Conservation (phyloP, 2,113 vertebrate species). For the Forbesichthys agassizii region DNA sequence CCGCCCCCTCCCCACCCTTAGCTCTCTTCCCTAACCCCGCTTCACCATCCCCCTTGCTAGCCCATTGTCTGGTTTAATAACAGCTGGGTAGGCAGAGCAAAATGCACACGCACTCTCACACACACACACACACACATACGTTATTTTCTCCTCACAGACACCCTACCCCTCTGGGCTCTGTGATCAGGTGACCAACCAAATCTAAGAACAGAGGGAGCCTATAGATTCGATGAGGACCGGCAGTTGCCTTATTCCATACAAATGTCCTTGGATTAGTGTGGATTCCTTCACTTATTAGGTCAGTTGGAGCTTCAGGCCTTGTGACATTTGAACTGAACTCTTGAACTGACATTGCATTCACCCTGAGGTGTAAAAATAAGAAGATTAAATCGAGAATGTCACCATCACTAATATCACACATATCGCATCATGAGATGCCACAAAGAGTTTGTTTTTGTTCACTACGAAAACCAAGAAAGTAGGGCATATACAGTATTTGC, state of each 20-base stretch:
- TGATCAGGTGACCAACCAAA: constrained; percentile 62
- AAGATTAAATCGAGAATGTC: neutral
- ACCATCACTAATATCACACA: neutral
- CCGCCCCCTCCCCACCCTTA: neutral
- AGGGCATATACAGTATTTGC: too few species aligned
- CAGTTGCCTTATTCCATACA: constrained; percentile 30
- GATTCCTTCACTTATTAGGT: constrained; percentile 8
- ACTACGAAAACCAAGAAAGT: neutral
- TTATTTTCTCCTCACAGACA: constrained; percentile 26
- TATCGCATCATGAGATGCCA: neutral
- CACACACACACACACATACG: neutral
- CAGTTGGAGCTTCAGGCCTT: constrained; percentile 24
- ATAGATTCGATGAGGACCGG: constrained; percentile 12
- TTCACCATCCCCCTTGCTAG: neutral
- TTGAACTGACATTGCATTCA: neutral
- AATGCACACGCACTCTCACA: constrained; percentile 28
- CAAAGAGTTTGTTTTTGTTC: neutral
- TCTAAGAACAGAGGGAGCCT: constrained; percentile 40
- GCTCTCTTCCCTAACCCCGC: constrained; percentile 18
- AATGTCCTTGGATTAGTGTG: constrained; percentile 43
- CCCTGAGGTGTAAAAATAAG: neutral
- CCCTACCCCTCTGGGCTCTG: constrained; percentile 43
- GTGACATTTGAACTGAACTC: constrained; percentile 5
- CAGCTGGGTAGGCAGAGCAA: constrained; percentile 52
- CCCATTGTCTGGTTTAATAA: constrained; percentile 27